A percentile compares a stretch with the other conserved stretches of the same genome.
phyloP scores from a whole-genome alignment of 2,113 vertebrate species.

The Smithornis capensis region DNA sequence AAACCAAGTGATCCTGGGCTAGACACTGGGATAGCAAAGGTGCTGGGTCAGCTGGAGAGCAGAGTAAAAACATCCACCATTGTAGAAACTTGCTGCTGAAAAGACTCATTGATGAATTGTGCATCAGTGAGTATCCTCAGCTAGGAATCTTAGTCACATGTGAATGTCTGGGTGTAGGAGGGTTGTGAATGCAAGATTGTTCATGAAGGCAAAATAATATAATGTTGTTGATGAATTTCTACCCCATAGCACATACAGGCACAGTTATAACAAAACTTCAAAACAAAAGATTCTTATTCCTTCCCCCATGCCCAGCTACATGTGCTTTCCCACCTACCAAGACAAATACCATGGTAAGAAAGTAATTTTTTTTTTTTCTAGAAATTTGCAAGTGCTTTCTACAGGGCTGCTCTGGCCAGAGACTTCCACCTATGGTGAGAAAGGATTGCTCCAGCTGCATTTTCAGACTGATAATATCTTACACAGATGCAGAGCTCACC shows the following conservation, averaged over 20 bases:
- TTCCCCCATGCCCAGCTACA: neutral
- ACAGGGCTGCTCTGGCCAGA: neutral
- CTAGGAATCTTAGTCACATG: neutral
- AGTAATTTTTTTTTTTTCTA: neutral
- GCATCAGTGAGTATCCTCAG: neutral
- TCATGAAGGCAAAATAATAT: conserved; percentile 19
- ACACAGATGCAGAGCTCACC: neutral
- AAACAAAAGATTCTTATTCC: neutral
- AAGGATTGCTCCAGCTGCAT: neutral
- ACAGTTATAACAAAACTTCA: neutral
- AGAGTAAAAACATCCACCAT: neutral
- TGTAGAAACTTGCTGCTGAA: neutral
- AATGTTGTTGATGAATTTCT: neutral
- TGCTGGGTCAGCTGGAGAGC: neutral
- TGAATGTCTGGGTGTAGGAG: neutral
- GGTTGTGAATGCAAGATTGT: neutral
- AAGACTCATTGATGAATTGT: neutral
- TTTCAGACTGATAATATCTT: neutral
- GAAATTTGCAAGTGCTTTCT: neutral
- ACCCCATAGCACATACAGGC: neutral
- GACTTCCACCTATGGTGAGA: neutral
- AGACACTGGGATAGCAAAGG: neutral
- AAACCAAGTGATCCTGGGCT: neutral
- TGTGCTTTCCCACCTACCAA: conserved; percentile 7
- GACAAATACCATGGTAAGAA: neutral